These are phyloP conservation scores for Athalia cordata DNA, from an alignment of 2,888 invertebrate genomes.

Conservation along the genomic window DNA sequence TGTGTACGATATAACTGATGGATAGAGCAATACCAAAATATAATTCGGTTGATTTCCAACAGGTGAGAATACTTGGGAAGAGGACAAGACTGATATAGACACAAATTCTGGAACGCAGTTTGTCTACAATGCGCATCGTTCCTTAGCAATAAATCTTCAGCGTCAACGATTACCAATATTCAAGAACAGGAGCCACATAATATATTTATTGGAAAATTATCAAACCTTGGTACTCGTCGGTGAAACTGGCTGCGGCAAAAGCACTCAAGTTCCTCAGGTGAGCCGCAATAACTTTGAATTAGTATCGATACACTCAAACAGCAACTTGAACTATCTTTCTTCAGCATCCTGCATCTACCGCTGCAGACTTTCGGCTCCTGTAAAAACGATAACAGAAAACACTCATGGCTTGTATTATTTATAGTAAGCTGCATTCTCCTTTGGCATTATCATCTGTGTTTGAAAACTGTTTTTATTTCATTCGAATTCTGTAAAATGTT, in stretches of 20 bases:
- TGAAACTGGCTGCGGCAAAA: conserved; percentile 97
- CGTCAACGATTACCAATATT: conserved; percentile 91
- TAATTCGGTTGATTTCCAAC: conserved; percentile 35
- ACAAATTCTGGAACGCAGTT: conserved; percentile 79
- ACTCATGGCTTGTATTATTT: too few relatives aligned
- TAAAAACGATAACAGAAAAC: too few relatives aligned
- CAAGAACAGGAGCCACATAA: conserved; percentile 88
- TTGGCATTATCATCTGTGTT: too few relatives aligned
- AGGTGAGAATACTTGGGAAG: conserved; percentile 69
- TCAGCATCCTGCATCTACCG: too few relatives aligned
- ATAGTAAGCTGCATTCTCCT: too few relatives aligned
- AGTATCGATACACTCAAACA: background rate
- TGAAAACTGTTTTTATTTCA: too few relatives aligned
- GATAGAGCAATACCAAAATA: background rate
- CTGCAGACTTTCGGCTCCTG: too few relatives aligned
- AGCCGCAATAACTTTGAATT: conserved; percentile 58
- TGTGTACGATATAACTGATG: background rate
- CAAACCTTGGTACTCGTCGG: conserved; percentile 93
- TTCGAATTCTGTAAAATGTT: too few relatives aligned
- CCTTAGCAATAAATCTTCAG: conserved; percentile 89
- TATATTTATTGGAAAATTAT: conserved; percentile 92
- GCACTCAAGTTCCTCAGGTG: conserved; percentile 96
- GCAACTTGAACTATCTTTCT: too few relatives aligned
- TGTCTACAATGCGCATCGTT: conserved; percentile 89
- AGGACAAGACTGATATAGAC: conserved; percentile 77